Percentiles rank a stretch among this genome's conserved stretches.
phyloP scores from a whole-genome alignment of 1,140 invertebrate species.

The Atta cephalotes region DNA sequence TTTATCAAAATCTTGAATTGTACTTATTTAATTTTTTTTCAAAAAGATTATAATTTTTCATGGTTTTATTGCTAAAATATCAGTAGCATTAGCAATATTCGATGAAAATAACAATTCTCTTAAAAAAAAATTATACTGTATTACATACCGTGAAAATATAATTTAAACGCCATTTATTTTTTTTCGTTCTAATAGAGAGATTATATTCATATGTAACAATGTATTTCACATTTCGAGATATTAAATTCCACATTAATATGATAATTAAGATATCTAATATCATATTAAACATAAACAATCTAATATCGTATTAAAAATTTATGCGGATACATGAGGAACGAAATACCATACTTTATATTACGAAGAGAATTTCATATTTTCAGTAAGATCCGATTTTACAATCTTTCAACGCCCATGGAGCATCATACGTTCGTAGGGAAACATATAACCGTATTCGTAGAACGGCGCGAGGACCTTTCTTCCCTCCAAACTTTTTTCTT shows the following conservation, averaged over 20 bases:
- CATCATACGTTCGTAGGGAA: slow-evolving; percentile 65
- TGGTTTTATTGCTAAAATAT: not conserved
- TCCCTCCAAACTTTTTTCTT: slow-evolving; percentile 63
- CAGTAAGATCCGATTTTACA: slow-evolving; percentile 35
- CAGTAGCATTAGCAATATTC: not conserved
- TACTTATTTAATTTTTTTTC: not conserved
- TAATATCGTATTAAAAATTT: slow-evolving; percentile 42
- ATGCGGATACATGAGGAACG: not conserved
- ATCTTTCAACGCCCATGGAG: slow-evolving; percentile 34
- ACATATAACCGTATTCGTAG: slow-evolving; percentile 61
- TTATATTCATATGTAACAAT: not conserved
- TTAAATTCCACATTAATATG: slow-evolving; percentile 36
- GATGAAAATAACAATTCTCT: not conserved
- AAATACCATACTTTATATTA: slow-evolving; percentile 9
- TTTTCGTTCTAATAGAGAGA: not conserved
- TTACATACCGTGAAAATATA: not conserved
- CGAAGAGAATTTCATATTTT: slow-evolving; percentile 50
- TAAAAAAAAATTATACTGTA: not conserved
- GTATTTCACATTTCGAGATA: not conserved
- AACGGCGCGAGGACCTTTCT: slow-evolving; percentile 55
- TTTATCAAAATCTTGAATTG: slow-evolving; percentile 7
- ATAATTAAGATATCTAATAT: slow-evolving; percentile 46
- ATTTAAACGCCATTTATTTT: slow-evolving; percentile 1
- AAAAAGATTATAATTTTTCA: slow-evolving; percentile 1
- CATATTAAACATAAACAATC: not conserved